Evolutionary conservation across 2,797 vertebrate species (phyloP).

Genomic region (Cynopterus sphinx): DNA sequence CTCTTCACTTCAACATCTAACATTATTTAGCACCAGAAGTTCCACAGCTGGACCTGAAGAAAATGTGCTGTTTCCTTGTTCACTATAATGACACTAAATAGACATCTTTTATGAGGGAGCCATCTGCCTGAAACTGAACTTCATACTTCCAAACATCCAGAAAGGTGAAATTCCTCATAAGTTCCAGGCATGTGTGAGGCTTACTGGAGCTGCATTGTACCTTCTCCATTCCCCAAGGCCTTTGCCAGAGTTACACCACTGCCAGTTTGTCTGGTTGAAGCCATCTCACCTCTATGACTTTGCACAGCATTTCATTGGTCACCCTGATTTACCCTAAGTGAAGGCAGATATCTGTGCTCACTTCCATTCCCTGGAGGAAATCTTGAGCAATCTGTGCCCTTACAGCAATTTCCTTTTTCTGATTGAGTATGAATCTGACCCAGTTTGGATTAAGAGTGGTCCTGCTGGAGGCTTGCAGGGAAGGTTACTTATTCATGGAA

Average conservation of each 20-base stretch:
- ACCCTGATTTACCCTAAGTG: background rate
- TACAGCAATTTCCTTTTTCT: background rate
- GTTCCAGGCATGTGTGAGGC: background rate
- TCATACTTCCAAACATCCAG: background rate
- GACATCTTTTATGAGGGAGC: background rate
- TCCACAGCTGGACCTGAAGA: background rate
- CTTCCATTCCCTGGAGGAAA: background rate
- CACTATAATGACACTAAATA: background rate
- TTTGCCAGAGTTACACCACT: background rate
- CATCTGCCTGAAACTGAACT: background rate
- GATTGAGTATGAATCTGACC: background rate
- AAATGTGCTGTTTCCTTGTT: background rate
- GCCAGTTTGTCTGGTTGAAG: background rate
- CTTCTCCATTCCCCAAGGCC: background rate
- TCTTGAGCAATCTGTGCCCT: background rate
- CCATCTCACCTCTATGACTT: background rate
- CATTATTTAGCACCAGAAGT: background rate
- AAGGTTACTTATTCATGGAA: background rate
- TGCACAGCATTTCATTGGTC: background rate
- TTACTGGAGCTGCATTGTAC: background rate
- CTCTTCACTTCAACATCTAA: background rate
- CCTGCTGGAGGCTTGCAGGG: background rate
- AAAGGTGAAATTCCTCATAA: background rate
- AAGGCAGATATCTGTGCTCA: background rate
- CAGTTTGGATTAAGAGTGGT: background rate